These are phyloP conservation scores for Antechinus flavipes DNA, from an alignment of 2,113 vertebrate genomes.

Conservation along the genomic window DNA sequence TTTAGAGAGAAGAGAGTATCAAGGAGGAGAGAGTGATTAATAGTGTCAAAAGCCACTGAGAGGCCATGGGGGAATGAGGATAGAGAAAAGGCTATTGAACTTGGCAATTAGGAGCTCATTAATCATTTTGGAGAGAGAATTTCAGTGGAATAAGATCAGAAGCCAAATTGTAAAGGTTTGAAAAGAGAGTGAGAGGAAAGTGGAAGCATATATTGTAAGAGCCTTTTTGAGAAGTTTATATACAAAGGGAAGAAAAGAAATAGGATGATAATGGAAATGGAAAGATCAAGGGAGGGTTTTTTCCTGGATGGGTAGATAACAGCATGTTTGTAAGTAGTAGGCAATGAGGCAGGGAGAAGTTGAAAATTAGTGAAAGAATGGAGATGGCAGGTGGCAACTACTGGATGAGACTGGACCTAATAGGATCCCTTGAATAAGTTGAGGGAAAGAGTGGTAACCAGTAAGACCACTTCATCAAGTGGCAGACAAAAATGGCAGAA, in stretches of 20 bases:
- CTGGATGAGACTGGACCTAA: background rate
- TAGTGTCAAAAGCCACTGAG: background rate
- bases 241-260: background rate
- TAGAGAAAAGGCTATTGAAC: background rate
- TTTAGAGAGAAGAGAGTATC: background rate
- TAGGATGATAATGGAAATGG: background rate
- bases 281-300: background rate
- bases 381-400: background rate
- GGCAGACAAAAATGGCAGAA: background rate
- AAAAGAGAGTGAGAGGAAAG: background rate
- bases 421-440: no score
- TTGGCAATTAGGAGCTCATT: background rate
- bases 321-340: no score
- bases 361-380: background rate
- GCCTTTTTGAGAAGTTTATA: background rate
- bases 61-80: background rate
- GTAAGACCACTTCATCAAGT: no score
- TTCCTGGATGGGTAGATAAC: background rate
- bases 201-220: background rate
- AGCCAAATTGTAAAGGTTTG: background rate
- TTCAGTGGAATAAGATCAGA: background rate
- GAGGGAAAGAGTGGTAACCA: no score
- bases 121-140: background rate
- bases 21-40: background rate
- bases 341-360: background rate